Base-by-base conservation (phyloP, 1,140 invertebrate genomes). In the silkworm (Bombyx mori) region DNA sequence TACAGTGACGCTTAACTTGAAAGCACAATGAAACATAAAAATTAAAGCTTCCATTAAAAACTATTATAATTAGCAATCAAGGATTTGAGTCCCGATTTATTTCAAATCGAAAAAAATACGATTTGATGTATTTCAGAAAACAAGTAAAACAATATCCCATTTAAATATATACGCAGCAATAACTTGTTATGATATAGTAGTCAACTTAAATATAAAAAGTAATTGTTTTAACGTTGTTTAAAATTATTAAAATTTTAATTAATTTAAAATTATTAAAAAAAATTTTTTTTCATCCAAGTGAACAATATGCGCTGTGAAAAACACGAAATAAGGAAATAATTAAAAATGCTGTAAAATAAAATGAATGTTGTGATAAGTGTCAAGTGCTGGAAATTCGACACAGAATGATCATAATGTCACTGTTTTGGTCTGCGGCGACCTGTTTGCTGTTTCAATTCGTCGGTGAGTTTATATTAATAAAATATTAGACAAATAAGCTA, bases 331-430 rank as follows among this genome's bases (percentile, higher is more conserved):
- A 54, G 44, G 10, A 42, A 44, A 44, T 54, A 12, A 8, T 1
- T 54, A 46, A 26, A 45, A 51, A 47, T 47, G 2, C 2, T 5
- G 22, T 45, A 44, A 45, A 43, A 18, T 44, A 54, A 54, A 44
- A 54, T 54, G 53, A 12, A 44, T 44, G 22, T 12, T 54, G 53
- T 44, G 53, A 45, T 54, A 42, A 54, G 26, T 9, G 43, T 22
- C 9, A 54, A 54, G 53, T 54, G 43, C 26, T 12, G 53, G 44
- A 44, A 54, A 43, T 45, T 45, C 43, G 7, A 43, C 2, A 43
- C 44, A 54, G 53, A 22, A 12, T 54, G 53, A 54, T 45, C 53
- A 44, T 42, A 18, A 54, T 54, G 53, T 54, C 53, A 8, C 12
- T 46, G 7, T 44, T 26, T 22, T 22, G 10, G 53, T 45, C 8